These are phyloP conservation scores for Drosophila demipolita DNA, from an alignment of 2,888 invertebrate genomes.

Conservation along the genomic window DNA sequence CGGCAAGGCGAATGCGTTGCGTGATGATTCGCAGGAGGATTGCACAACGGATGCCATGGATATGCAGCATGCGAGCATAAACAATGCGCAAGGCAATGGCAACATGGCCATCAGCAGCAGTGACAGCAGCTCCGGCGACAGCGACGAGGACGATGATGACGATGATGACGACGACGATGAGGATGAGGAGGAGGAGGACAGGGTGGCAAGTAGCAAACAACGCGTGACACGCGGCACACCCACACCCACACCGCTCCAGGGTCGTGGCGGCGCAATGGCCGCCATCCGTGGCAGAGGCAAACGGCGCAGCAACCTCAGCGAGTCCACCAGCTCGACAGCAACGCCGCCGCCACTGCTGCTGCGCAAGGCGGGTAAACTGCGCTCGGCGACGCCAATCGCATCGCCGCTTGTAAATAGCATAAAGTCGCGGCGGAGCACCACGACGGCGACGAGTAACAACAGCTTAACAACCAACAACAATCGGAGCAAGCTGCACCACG, in stretches of 20 bases:
- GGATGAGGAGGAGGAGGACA: constrained; percentile 25
- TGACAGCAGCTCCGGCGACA: constrained; percentile 69
- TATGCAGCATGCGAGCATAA: constrained; percentile 59
- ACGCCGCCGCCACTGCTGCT: constrained; percentile 69
- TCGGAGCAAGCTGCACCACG: constrained; percentile 37
- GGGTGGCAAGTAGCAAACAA: constrained; percentile 31
- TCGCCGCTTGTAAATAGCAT: constrained; percentile 65
- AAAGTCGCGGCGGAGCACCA: constrained; percentile 64
- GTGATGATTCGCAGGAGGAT: constrained; percentile 57
- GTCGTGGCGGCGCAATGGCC: constrained; percentile 46
- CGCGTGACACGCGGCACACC: constrained; percentile 60
- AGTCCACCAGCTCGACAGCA: constrained; percentile 70
- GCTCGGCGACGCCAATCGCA: constrained; percentile 63
- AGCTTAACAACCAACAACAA: constrained; percentile 44
- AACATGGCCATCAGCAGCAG: constrained; percentile 78
- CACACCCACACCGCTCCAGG: constrained; percentile 36
- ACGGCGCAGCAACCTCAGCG: constrained; percentile 69
- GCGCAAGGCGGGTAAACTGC: constrained; percentile 51
- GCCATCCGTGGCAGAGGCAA: constrained; percentile 60
- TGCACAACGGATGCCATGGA: constrained; percentile 74
- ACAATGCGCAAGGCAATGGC: constrained; percentile 64
- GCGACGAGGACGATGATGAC: constrained; percentile 54
- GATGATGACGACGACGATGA: constrained; percentile 43
- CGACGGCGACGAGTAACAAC: constrained; percentile 47
- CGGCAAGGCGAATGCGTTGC: constrained; percentile 43